These are phyloP conservation scores for Triplophysa siluroides DNA, from an alignment of 2,113 vertebrate genomes.

Conservation along the genomic window DNA sequence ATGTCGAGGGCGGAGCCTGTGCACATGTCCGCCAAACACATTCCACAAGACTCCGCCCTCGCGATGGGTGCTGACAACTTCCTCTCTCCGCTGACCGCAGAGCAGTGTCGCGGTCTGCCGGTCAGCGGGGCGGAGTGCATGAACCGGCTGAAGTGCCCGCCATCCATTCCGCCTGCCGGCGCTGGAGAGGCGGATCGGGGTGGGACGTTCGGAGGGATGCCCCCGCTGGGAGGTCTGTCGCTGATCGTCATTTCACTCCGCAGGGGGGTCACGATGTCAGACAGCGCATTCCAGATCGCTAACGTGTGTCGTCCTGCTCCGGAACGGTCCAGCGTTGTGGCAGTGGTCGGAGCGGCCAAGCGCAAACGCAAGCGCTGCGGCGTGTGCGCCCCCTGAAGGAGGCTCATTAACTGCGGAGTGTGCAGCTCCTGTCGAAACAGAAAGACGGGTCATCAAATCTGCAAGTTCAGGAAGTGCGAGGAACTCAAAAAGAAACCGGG, in stretches of 20 bases:
- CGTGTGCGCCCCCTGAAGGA: slow-evolving; percentile 90
- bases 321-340: slow-evolving; percentile 64
- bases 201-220: slow-evolving; percentile 82
- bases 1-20: slow-evolving; percentile 80
- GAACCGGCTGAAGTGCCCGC: slow-evolving; percentile 87
- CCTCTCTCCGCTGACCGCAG: slow-evolving; percentile 66
- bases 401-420: slow-evolving; percentile 96
- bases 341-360: slow-evolving; percentile 75
- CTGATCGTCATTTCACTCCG: slow-evolving; percentile 90
- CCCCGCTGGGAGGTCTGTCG: slow-evolving; percentile 83
- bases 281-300: slow-evolving; percentile 92
- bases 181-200: slow-evolving; percentile 83
- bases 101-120: slow-evolving; percentile 71
- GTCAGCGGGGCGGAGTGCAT: slow-evolving; percentile 83
- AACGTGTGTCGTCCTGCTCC: slow-evolving; percentile 75
- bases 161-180: slow-evolving; percentile 70
- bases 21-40: slow-evolving; percentile 75
- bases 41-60: slow-evolving; percentile 81
- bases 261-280: slow-evolving; percentile 77
- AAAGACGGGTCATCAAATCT: slow-evolving; percentile 98
- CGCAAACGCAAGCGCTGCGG: slow-evolving; percentile 94
- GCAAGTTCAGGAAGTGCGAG: slow-evolving; percentile 98
- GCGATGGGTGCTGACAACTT: slow-evolving; percentile 75
- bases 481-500: slow-evolving; percentile 98
- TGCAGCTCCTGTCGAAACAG: slow-evolving; percentile 96